Evolutionary conservation across 2,888 invertebrate species (phyloP), one percentile per base, ranked within the genome.

Genomic region (Orchesella flavescens): DNA sequence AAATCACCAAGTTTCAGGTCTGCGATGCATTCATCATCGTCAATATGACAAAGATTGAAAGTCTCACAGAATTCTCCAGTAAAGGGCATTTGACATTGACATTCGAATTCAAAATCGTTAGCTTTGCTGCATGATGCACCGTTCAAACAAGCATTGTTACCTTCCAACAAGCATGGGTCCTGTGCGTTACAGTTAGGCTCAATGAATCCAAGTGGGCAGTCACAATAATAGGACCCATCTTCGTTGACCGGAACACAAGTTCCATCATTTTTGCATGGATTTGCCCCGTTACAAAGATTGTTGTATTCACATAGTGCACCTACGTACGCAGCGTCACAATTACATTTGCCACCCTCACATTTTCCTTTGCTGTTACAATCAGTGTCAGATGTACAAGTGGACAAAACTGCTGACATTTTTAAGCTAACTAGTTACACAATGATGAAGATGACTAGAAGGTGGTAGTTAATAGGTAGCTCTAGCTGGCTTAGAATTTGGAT

Each of bases 41-140:
- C 85, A 1, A 85, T 57, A 13, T 77, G 53, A 24, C 85, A 85
- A 1, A 85, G 75, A 49, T 85, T 63, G 13, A 69, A 77, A 1
- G 55, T 23, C n/a, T 85, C 85, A 34, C 85, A 85, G 59, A 79
- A 81, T 19, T 61, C 69, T 9, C 78, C 81, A 13, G 9, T 23
- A 44, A 75, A 85, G 12, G 85, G 85, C 9, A 81, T 15, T 0
- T 80, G 80, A 75, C 85, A 85, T 71, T 63, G 23, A 46, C 85
- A 85, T 43, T 61, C 46, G 24, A 76, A 85, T 1, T 85, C 85
- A 65, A 63, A 69, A 21, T 83, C 55, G 23, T 65, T 46, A 10
- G 5, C 44, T 15, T 55, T 79, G 17, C 57, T 44, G 53, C 85
- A 85, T 15, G 85, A 83, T 19, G 85, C 66, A 10, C 85, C 85